A percentile compares a stretch with the other conserved stretches of the same genome.
These are phyloP conservation scores for Babylonia areolata DNA, from an alignment of 1,140 invertebrate genomes.

Conservation along the genomic window DNA sequence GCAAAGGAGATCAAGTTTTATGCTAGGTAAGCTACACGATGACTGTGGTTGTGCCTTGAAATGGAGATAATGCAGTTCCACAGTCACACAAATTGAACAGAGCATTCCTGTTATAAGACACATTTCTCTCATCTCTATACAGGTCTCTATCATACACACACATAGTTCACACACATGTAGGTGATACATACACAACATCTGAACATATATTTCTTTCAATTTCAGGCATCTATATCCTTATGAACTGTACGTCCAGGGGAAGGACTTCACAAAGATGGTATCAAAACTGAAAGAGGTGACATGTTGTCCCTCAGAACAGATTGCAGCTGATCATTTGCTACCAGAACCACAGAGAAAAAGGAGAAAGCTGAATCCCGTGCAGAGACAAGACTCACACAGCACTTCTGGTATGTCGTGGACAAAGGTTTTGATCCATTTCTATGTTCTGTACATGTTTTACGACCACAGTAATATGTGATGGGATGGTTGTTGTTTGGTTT, in stretches of 20 bases:
- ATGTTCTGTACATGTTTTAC: too few relatives aligned
- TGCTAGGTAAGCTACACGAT: too few relatives aligned
- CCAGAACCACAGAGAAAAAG: background rate
- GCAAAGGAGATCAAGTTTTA: too few relatives aligned
- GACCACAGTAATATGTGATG: background rate
- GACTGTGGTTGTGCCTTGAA: too few relatives aligned
- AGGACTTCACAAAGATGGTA: conserved; percentile 34
- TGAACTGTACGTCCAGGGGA: conserved; percentile 58
- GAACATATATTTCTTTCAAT: conserved; percentile 9
- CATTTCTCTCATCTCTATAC: too few relatives aligned
- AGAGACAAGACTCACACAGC: too few relatives aligned
- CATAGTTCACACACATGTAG: too few relatives aligned
- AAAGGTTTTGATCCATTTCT: background rate
- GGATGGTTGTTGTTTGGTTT: too few relatives aligned
- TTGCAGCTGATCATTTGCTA: background rate
- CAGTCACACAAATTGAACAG: too few relatives aligned
- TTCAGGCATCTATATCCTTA: conserved; percentile 63
- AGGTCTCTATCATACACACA: too few relatives aligned
- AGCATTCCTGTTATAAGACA: too few relatives aligned
- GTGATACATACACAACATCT: background rate
- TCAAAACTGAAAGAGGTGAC: background rate
- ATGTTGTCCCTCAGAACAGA: background rate
- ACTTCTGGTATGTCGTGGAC: background rate
- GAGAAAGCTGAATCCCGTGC: background rate
- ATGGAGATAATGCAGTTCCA: too few relatives aligned